Evolutionary conservation across 2,113 vertebrate species (phyloP).

Genomic region (Phrynosoma blainvillii): DNA sequence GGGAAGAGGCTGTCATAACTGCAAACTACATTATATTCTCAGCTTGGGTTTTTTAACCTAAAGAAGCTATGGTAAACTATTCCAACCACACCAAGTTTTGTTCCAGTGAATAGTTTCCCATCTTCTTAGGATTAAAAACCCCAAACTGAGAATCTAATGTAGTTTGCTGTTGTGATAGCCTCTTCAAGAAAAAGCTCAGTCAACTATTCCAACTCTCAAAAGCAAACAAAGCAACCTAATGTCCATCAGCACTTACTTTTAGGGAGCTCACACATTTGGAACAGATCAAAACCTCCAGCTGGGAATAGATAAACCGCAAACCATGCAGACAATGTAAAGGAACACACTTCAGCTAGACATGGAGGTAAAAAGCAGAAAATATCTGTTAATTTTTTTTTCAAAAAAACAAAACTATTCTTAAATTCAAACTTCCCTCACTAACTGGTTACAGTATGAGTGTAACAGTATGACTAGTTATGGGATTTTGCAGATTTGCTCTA

Average conservation of each 20-base stretch:
- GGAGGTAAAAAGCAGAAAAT: not conserved
- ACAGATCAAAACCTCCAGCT: constrained; percentile 91
- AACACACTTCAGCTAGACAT: constrained; percentile 79
- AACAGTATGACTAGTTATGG: not conserved
- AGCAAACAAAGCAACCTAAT: fast-evolving
- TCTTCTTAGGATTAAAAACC: not conserved
- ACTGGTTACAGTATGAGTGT: not conserved
- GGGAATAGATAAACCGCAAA: constrained; percentile 90
- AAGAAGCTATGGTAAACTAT: too few relatives aligned
- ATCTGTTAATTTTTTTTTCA: not conserved
- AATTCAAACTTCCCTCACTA: not conserved
- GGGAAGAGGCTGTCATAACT: too few relatives aligned
- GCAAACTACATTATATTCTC: too few relatives aligned
- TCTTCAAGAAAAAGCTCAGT: not conserved
- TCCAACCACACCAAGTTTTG: too few relatives aligned
- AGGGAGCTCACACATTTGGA: constrained; percentile 87
- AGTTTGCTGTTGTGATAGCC: not conserved
- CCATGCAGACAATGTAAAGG: constrained; percentile 89
- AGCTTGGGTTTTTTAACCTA: too few relatives aligned
- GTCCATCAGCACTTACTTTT: constrained; percentile 78
- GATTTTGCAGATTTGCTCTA: not conserved
- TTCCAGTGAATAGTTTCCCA: not conserved
- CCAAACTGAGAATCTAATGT: not conserved
- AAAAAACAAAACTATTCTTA: not conserved
- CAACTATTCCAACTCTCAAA: not conserved